These are phyloP conservation scores for Pseudomyrmex cubaensis DNA, from an alignment of 1,140 invertebrate genomes.

Conservation along the genomic window DNA sequence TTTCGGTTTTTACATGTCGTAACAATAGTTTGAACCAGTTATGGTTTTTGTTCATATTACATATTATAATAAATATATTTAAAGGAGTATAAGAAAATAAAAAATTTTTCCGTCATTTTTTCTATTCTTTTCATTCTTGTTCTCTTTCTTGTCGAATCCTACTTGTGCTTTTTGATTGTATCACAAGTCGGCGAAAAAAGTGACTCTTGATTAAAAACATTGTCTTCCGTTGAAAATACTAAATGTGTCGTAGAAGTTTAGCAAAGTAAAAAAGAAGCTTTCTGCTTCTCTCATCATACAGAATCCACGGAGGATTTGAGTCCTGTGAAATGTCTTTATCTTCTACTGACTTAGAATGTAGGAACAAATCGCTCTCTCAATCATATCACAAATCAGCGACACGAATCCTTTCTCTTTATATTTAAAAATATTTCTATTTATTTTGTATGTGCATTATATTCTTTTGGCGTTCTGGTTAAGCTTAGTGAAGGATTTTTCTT, in stretches of 20 bases:
- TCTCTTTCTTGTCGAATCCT: too few species aligned
- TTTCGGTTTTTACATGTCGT: neutral
- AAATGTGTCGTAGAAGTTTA: constrained; percentile 4
- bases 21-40: constrained; percentile 13
- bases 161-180: neutral
- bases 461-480: too few species aligned
- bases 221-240: constrained; percentile 22
- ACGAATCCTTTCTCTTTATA: neutral
- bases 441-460: too few species aligned
- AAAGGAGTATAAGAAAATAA: too few species aligned
- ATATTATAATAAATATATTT: too few species aligned
- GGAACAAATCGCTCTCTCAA: constrained; percentile 3
- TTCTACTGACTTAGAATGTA: constrained; percentile 36
- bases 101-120: too few species aligned
- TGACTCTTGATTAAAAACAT: constrained; percentile 8
- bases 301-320: neutral
- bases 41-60: neutral
- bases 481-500: too few species aligned
- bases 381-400: constrained; percentile 15
- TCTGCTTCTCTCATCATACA: neutral
- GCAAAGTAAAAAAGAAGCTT: neutral
- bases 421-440: neutral
- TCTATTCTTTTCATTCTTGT: too few species aligned
- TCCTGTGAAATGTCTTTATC: constrained; percentile 9
- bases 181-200: neutral